phyloP scores from a whole-genome alignment of 2,888 invertebrate species.

The Argyresthia albistria region DNA sequence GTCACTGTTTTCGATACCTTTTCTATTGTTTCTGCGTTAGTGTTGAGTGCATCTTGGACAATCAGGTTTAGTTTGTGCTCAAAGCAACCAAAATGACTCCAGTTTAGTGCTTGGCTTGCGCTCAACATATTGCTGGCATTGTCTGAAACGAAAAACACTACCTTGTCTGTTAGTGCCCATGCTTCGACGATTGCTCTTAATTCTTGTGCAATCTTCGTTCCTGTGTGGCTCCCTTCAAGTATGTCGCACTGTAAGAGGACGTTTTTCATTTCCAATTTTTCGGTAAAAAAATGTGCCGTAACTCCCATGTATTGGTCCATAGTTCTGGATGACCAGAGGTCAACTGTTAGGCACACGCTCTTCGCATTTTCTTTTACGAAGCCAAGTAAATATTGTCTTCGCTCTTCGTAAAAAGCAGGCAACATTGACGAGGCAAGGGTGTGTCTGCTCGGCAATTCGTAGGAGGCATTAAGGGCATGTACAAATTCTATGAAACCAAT shows the following conservation, averaged over 20 bases:
- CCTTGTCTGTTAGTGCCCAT: neutral
- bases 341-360: neutral
- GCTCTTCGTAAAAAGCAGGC: slow-evolving; percentile 6
- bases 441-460: slow-evolving; percentile 8
- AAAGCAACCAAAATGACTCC: slow-evolving; percentile 13
- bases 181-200: neutral
- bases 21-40: neutral
- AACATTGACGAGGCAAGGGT: slow-evolving; percentile 7
- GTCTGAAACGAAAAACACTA: slow-evolving; percentile 6
- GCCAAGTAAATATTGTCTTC: slow-evolving; percentile 3
- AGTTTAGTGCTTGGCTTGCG: slow-evolving; percentile 8
- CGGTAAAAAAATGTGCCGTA: neutral
- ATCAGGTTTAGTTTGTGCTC: slow-evolving; percentile 15
- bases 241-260: neutral
- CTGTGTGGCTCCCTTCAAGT: neutral
- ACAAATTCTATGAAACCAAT: slow-evolving; percentile 9
- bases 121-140: slow-evolving; percentile 13
- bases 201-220: neutral
- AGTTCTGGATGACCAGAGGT: neutral
- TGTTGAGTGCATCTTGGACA: slow-evolving; percentile 10
- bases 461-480: slow-evolving; percentile 8
- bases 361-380: slow-evolving; percentile 1
- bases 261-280: neutral
- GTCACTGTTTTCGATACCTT: slow-evolving; percentile 9
- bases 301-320: neutral